Evolutionary conservation across 2,113 vertebrate genomes (phyloP), one percentile per base, ranked within the genome.

Genomic region (Chaetodon auriga): DNA sequence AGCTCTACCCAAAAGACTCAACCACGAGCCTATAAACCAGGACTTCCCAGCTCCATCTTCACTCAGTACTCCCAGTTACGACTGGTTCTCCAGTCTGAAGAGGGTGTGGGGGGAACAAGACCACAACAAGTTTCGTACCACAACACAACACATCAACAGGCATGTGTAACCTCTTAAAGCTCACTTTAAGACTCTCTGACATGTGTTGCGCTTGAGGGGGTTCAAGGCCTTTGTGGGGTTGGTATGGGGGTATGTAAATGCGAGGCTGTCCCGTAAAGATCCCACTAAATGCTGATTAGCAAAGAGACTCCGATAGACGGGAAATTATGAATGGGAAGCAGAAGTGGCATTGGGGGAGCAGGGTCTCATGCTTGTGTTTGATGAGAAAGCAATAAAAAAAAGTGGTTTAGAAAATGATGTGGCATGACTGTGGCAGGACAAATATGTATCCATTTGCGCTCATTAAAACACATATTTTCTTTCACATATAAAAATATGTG

Each of bases 141-240:
- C 89, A 94, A 88, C 87, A 89, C 64, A 86, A 80, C 83, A 82
- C 82, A 91, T 83, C 88, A 75, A 35, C 72, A 35, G 58, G 79
- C 91, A 90, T 92, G 88, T 91, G 89, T 83, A 85, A 87, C 72
- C 89, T 91, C 87, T 90, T 88, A 84, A 76, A 84, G 41, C 68
- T 79, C 57, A 54, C 81, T 87, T 91, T 82, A 91, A 83, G 87
- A 85, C 62, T 75, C 73, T 18, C 30, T 68, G 83, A 90, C 93
- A 93, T 89, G 76, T 89, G 90, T 89, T 93, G 84, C 30, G 85
- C 92, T 41, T 7, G 68, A 87, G 90, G 91, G 79, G 9, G 71
- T 81, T 89, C 54, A 54, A 75, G 63, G 82, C 63, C 60, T 81
- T 68, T 75, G 68, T 25, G 6, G 78, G 77, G 80, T 80, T 89